Evolutionary conservation across 2,113 vertebrate genomes (phyloP).

Genomic region (Tretioscincus oriximinensis): DNA sequence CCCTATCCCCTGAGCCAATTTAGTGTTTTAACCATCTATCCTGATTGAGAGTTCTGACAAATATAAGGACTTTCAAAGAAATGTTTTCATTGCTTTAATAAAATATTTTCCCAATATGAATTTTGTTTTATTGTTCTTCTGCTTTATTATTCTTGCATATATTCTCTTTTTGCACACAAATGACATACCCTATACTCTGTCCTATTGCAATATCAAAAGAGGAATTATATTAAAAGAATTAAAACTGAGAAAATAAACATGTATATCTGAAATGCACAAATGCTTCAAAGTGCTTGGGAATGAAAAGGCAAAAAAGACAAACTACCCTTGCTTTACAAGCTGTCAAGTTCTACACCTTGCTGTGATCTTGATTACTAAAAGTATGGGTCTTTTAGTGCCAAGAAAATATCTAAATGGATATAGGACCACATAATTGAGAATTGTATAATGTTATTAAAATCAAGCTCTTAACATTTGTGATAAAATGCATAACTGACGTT

Average conservation of each 20-base stretch:
- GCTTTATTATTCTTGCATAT: too few relatives aligned
- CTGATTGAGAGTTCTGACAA: too few relatives aligned
- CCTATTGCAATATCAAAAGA: constrained; percentile 36
- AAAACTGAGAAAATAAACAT: constrained; percentile 55
- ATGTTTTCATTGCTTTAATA: too few relatives aligned
- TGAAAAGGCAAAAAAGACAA: constrained; percentile 58
- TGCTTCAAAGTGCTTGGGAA: constrained; percentile 52
- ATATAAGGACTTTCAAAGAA: too few relatives aligned
- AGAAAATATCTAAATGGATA: constrained; percentile 66
- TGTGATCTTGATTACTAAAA: constrained; percentile 73
- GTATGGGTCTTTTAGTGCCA: constrained; percentile 66
- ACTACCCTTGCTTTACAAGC: constrained; percentile 67
- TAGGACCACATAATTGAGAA: constrained; percentile 66
- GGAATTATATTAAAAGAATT: constrained; percentile 41
- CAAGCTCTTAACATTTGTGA: constrained; percentile 68
- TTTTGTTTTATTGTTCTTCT: too few relatives aligned
- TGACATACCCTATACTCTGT: constrained; percentile 37
- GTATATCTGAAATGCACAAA: constrained; percentile 65
- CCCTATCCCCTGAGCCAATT: too few relatives aligned
- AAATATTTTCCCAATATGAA: too few relatives aligned
- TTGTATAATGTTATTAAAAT: constrained; percentile 66
- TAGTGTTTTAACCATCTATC: too few relatives aligned
- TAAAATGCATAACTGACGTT: constrained; percentile 52
- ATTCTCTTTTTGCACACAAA: constrained; percentile 2
- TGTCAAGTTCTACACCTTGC: constrained; percentile 77